phyloP scores from a whole-genome alignment of 1,140 invertebrate species.

The Drosophila dunni region DNA sequence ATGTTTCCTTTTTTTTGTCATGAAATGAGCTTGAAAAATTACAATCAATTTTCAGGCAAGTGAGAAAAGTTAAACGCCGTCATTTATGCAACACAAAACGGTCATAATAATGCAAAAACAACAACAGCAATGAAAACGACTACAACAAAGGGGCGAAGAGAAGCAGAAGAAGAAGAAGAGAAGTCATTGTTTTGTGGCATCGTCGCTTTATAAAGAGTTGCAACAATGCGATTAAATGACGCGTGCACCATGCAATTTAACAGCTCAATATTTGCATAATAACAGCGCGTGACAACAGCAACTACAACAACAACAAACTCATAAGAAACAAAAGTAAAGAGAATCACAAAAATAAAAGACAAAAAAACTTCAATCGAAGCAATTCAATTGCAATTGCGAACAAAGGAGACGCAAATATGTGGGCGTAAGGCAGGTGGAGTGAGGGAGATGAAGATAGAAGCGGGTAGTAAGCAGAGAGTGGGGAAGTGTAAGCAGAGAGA shows the following conservation, averaged over 20 bases:
- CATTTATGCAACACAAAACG: slow-evolving; percentile 81
- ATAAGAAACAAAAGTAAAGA: slow-evolving; percentile 2
- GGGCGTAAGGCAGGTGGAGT: neutral
- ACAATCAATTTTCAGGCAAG: slow-evolving; percentile 64
- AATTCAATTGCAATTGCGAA: slow-evolving; percentile 49
- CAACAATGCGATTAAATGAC: slow-evolving; percentile 73
- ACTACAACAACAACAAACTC: slow-evolving; percentile 24
- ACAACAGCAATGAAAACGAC: slow-evolving; percentile 29
- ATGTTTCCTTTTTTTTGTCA: neutral
- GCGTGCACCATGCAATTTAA: slow-evolving; percentile 75
- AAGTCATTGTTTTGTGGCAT: slow-evolving; percentile 43
- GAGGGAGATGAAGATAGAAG: neutral
- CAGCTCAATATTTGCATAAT: slow-evolving; percentile 81
- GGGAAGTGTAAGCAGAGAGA: no score
- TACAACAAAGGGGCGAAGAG: slow-evolving; percentile 28
- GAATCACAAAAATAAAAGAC: neutral
- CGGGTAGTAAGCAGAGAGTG: no score
- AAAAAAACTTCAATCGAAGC: slow-evolving; percentile 23
- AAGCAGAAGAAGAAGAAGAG: slow-evolving; percentile 6
- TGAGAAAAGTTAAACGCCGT: slow-evolving; percentile 66
- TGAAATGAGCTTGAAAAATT: slow-evolving; percentile 21
- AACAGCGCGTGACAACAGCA: slow-evolving; percentile 74
- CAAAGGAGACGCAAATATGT: slow-evolving; percentile 45
- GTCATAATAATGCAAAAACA: slow-evolving; percentile 58
- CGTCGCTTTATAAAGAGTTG: slow-evolving; percentile 51